phyloP scores from a whole-genome alignment of 2,888 invertebrate species.

The Orchestes rusci region DNA sequence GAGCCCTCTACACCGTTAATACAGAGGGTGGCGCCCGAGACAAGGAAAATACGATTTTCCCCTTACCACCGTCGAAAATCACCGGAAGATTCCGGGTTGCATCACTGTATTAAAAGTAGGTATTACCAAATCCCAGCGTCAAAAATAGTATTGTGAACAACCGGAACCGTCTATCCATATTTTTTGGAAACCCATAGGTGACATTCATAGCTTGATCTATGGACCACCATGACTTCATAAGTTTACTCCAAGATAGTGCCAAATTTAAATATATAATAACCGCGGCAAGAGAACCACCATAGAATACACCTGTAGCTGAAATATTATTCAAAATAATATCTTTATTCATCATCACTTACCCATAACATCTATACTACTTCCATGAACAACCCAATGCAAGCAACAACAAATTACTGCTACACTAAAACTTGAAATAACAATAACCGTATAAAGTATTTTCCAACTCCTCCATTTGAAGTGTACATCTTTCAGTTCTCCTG shows the following conservation, averaged over 20 bases:
- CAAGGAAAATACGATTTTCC: too few species aligned
- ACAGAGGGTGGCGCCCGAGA: too few species aligned
- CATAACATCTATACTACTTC: constrained; percentile 10
- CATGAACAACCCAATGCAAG: constrained; percentile 11
- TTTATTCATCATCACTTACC: constrained; percentile 8
- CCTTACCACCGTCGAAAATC: too few species aligned
- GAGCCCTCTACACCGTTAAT: too few species aligned
- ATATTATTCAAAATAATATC: neutral
- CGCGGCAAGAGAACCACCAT: constrained; percentile 14
- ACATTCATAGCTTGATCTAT: constrained; percentile 29
- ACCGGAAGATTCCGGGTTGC: too few species aligned
- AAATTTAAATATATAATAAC: constrained; percentile 18
- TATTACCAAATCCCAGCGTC: constrained; percentile 23
- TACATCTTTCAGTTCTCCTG: constrained; percentile 19
- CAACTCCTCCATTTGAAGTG: constrained; percentile 26
- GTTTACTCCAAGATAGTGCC: constrained; percentile 27
- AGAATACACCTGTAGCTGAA: constrained; percentile 18
- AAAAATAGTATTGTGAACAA: constrained; percentile 19
- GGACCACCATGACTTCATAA: constrained; percentile 27
- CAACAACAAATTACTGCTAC: constrained; percentile 15
- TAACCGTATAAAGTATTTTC: constrained; percentile 20
- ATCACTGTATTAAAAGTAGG: neutral
- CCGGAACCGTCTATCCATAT: constrained; percentile 24
- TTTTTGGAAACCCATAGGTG: constrained; percentile 28
- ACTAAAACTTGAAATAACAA: constrained; percentile 2